A percentile compares a stretch with the other conserved stretches of the same genome.
Conservation (phyloP, 2,113 vertebrate genomes). For the Petroica traversi region DNA sequence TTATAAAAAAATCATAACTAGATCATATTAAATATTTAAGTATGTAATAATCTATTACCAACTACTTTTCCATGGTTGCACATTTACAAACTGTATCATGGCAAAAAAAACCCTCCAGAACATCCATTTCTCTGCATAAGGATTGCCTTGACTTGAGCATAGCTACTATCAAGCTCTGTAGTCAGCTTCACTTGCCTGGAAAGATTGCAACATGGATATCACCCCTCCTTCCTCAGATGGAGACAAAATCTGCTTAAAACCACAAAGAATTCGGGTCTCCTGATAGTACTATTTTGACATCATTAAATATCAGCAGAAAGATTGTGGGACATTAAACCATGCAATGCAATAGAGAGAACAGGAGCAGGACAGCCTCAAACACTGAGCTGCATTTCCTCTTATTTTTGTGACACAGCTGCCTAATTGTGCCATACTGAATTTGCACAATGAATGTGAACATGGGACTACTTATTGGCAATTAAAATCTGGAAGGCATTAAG, state of each 20-base stretch:
- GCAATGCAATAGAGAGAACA: neutral
- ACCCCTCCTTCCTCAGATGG: neutral
- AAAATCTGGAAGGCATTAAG: neutral
- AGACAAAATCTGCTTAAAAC: neutral
- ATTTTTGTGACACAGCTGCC: neutral
- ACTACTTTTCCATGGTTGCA: rapidly evolving
- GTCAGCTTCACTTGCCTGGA: neutral
- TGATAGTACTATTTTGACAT: neutral
- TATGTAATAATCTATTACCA: neutral
- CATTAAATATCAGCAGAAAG: neutral
- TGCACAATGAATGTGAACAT: neutral
- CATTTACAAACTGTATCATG: neutral
- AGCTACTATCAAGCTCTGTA: neutral
- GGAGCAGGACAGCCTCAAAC: neutral
- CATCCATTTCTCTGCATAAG: neutral
- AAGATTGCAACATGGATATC: neutral
- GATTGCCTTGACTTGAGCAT: neutral
- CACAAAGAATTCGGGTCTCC: neutral
- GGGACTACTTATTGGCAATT: neutral
- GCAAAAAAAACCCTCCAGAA: neutral
- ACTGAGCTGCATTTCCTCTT: neutral
- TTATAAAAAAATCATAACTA: neutral
- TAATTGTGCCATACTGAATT: neutral
- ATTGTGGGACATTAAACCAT: rapidly evolving
- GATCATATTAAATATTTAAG: neutral